These are phyloP conservation scores for Phania funesta DNA, from an alignment of 2,888 invertebrate species.

Conservation along the genomic window DNA sequence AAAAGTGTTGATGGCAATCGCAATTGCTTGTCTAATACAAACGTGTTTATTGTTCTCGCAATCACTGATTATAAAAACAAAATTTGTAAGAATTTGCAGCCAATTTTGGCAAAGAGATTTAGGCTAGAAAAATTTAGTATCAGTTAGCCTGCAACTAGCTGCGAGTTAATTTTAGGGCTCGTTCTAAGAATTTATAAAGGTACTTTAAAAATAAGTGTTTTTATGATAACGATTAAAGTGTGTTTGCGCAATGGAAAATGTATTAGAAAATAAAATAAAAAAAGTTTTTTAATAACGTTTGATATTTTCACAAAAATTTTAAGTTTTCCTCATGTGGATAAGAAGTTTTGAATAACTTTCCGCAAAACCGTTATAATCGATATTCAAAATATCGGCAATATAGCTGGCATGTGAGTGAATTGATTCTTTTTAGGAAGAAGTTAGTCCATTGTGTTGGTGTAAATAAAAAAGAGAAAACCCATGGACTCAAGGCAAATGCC, in stretches of 20 bases:
- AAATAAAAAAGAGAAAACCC: too few species aligned
- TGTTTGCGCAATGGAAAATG: neutral
- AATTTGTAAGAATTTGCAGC: slow-evolving; percentile 39
- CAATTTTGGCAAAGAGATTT: slow-evolving; percentile 30
- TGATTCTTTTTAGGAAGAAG: too few species aligned
- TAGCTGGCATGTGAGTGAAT: too few species aligned
- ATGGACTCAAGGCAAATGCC: too few species aligned
- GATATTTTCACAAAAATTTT: too few species aligned
- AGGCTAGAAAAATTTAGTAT: slow-evolving; percentile 41
- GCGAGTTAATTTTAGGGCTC: slow-evolving; percentile 49
- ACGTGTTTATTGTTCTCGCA: neutral
- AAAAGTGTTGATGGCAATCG: slow-evolving; percentile 44
- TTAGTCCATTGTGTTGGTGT: too few species aligned
- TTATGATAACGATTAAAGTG: neutral
- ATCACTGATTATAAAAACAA: neutral
- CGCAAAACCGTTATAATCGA: too few species aligned
- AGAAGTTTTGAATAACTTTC: too few species aligned
- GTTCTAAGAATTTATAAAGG: slow-evolving; percentile 52
- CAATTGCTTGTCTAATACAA: neutral
- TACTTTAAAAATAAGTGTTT: slow-evolving; percentile 18
- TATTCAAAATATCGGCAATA: too few species aligned
- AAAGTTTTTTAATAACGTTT: too few species aligned
- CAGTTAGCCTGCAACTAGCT: slow-evolving; percentile 61
- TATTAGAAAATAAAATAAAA: too few species aligned
- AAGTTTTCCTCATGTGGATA: too few species aligned